A percentile compares a stretch with the other conserved stretches of the same genome.
These are phyloP conservation scores for Pangasianodon hypophthalmus DNA, from an alignment of 2,113 vertebrate genomes.

Conservation along the genomic window DNA sequence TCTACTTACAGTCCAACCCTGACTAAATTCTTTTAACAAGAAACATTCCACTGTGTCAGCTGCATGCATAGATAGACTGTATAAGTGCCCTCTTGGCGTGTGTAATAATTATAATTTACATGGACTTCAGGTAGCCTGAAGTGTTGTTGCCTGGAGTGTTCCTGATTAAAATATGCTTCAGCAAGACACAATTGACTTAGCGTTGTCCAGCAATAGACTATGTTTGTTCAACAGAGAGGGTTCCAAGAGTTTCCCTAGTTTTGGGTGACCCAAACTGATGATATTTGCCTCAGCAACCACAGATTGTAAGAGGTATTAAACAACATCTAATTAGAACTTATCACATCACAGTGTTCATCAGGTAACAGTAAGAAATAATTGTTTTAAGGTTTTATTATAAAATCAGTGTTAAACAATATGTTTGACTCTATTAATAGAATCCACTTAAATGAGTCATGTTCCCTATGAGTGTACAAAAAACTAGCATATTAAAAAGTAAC, in stretches of 20 bases:
- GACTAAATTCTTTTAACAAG: background rate
- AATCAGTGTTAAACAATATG: background rate
- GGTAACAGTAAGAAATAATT: background rate
- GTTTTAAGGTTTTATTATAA: background rate
- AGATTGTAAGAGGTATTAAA: background rate
- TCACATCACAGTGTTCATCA: background rate
- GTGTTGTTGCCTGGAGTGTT: background rate
- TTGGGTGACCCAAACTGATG: background rate
- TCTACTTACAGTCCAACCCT: background rate
- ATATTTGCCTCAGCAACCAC: background rate
- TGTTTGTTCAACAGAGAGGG: background rate
- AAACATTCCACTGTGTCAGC: background rate
- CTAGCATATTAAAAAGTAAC: background rate
- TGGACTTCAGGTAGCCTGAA: conserved; percentile 15
- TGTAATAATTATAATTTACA: background rate
- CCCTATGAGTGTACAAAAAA: background rate
- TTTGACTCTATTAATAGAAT: background rate
- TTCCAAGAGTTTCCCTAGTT: background rate
- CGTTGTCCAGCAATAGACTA: background rate
- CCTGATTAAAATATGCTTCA: conserved; percentile 17
- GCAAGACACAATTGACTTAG: background rate
- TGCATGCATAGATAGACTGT: background rate
- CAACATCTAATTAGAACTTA: background rate
- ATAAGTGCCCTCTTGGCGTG: background rate
- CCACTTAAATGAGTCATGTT: background rate